Conservation (phyloP, 2,888 invertebrate genomes). For the Cepaea hortensis region DNA sequence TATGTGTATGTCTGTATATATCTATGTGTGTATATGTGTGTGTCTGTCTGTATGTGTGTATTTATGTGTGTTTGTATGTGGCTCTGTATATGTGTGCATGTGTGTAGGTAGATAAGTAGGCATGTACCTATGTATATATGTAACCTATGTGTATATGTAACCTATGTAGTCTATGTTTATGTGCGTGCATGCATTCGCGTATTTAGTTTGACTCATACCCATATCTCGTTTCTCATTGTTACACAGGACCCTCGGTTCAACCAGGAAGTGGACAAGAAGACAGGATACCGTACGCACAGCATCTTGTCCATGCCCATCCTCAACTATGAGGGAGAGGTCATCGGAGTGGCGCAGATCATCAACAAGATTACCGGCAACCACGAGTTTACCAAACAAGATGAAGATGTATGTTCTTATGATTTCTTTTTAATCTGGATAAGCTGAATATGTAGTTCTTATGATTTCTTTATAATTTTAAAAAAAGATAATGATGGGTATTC, state of each 20-base stretch:
- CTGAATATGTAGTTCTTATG: background rate
- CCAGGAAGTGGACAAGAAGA: constrained; percentile 91
- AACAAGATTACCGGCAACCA: constrained; percentile 88
- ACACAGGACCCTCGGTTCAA: constrained; percentile 92
- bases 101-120: no score
- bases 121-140: no score
- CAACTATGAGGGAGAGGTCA: constrained; percentile 96
- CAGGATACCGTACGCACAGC: constrained; percentile 92
- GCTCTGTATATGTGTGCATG: no score
- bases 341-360: constrained; percentile 98
- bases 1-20: no score
- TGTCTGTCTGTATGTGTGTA: no score
- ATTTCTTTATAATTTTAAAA: no score
- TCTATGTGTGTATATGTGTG: no score
- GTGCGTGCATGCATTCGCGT: background rate
- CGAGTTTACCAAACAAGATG: constrained; percentile 92
- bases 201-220: background rate
- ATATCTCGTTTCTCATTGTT: background rate
- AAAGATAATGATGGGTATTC: no score
- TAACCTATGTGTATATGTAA: no score
- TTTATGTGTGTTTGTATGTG: no score
- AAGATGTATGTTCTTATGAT: constrained; percentile 82
- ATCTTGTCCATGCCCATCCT: constrained; percentile 96
- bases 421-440: background rate
- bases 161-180: background rate